Evolutionary conservation across 2,113 vertebrate genomes (phyloP).

Genomic region (Vicugna pacos): DNA sequence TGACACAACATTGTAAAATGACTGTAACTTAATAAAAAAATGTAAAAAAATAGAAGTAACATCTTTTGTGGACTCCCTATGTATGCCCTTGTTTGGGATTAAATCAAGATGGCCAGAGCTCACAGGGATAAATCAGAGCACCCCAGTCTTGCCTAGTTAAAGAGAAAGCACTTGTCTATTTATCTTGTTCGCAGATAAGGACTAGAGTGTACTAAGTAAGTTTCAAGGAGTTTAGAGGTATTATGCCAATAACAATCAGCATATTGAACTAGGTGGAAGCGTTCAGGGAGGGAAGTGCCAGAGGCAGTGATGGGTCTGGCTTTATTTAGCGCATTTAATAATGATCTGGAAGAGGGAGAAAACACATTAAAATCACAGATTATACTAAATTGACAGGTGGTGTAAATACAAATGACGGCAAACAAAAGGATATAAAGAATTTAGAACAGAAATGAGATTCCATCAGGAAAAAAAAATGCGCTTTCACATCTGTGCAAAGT

Average conservation of each 20-base stretch:
- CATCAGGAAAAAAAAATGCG: conserved; percentile 32
- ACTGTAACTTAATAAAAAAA: too few species aligned
- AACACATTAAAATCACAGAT: conserved; percentile 80
- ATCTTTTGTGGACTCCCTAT: background rate
- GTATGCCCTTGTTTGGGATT: background rate
- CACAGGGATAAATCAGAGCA: background rate
- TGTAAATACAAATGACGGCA: conserved; percentile 82
- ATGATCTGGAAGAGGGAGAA: conserved; percentile 78
- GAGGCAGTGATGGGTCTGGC: conserved; percentile 67
- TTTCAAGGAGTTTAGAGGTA: conserved; percentile 62
- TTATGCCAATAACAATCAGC: conserved; percentile 66
- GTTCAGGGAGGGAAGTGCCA: conserved; percentile 57
- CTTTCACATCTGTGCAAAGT: conserved; percentile 81
- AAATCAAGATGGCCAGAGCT: background rate
- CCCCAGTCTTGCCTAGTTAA: background rate
- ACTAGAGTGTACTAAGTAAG: conserved; percentile 37
- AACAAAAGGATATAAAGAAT: conserved; percentile 78
- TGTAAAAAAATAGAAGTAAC: background rate
- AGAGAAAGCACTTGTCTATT: conserved; percentile 40
- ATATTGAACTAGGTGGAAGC: conserved; percentile 53
- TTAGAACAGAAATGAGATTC: conserved; percentile 80
- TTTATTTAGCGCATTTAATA: conserved; percentile 82
- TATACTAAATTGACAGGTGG: conserved; percentile 81
- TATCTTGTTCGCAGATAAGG: conserved; percentile 54
- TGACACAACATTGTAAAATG: too few species aligned